A percentile compares a stretch with the other conserved stretches of the same genome.
Evolutionary conservation across 1,140 invertebrate genomes (phyloP).

Genomic region (Drosophila lini): DNA sequence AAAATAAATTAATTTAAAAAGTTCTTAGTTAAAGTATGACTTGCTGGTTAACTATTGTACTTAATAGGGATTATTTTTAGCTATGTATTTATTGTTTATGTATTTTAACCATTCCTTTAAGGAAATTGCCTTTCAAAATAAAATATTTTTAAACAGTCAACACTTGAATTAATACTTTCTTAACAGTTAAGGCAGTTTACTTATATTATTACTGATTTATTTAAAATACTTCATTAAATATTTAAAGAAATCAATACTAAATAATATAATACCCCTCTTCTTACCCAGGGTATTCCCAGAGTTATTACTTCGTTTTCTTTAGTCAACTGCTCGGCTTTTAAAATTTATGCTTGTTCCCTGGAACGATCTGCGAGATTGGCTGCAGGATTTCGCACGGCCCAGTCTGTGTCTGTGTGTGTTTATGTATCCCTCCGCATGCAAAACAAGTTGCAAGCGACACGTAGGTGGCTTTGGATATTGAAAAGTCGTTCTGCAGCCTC

Average conservation of each 20-base stretch:
- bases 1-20: not conserved
- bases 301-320: constrained; percentile 19
- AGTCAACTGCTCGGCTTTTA: constrained; percentile 31
- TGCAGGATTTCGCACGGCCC: constrained; percentile 27
- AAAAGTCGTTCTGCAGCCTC: constrained; percentile 67
- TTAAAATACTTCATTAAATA: not conserved
- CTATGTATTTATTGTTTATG: too few relatives aligned
- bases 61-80: not conserved
- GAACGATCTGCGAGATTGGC: constrained; percentile 24
- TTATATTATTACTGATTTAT: not conserved
- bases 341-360: constrained; percentile 34
- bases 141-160: too few relatives aligned
- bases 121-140: too few relatives aligned
- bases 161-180: too few relatives aligned
- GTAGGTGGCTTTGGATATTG: constrained; percentile 64
- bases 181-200: not conserved
- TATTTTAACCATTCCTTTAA: too few relatives aligned
- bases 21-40: not conserved
- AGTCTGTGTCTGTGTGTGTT: constrained; percentile 10
- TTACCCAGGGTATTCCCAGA: not conserved
- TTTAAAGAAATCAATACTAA: too few relatives aligned
- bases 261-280: not conserved
- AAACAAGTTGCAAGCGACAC: constrained; percentile 64
- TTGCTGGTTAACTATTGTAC: not conserved
- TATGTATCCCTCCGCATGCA: constrained; percentile 43